Percentiles rank a stretch among this genome's conserved stretches.
These are phyloP conservation scores for Drosophila pachea DNA, from an alignment of 1,140 invertebrate species.

Conservation along the genomic window DNA sequence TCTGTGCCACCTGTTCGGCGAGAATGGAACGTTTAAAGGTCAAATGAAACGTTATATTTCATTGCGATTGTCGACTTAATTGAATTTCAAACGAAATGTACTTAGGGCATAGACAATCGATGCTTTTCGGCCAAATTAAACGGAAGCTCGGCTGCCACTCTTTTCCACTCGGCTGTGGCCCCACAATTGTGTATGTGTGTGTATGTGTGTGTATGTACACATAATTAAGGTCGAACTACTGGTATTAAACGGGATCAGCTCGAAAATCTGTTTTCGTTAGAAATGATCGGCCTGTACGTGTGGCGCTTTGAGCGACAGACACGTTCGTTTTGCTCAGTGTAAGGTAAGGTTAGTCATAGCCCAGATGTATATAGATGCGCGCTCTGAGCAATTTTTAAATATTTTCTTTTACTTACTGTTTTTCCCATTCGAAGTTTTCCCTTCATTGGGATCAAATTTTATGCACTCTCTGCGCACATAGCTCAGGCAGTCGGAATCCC, in stretches of 20 bases:
- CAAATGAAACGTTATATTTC: slow-evolving; percentile 30
- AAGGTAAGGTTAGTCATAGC: no score
- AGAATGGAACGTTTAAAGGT: slow-evolving; percentile 53
- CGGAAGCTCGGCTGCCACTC: slow-evolving; percentile 28
- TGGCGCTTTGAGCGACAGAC: background rate
- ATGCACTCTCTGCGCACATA: slow-evolving; percentile 41
- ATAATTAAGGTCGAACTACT: slow-evolving; percentile 35
- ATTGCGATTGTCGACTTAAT: slow-evolving; percentile 36
- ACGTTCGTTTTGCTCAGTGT: no score
- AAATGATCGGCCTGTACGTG: slow-evolving; percentile 1
- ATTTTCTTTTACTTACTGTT: no score
- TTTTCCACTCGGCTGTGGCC: slow-evolving; percentile 23
- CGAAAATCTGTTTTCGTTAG: slow-evolving; percentile 47
- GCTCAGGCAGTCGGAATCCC: slow-evolving; percentile 51
- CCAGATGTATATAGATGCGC: no score
- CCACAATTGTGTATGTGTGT: slow-evolving; percentile 19
- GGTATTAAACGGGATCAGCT: slow-evolving; percentile 6
- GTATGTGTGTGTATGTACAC: slow-evolving; percentile 14
- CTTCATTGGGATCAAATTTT: slow-evolving; percentile 24
- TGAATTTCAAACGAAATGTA: slow-evolving; percentile 70
- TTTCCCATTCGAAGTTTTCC: no score
- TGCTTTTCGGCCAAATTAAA: slow-evolving; percentile 31
- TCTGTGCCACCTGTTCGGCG: slow-evolving; percentile 30
- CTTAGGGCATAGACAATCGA: slow-evolving; percentile 35
- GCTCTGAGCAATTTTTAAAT: no score